phyloP scores from a whole-genome alignment of 92 coral and sea anemone genomes.

The Siderastrea radians region DNA sequence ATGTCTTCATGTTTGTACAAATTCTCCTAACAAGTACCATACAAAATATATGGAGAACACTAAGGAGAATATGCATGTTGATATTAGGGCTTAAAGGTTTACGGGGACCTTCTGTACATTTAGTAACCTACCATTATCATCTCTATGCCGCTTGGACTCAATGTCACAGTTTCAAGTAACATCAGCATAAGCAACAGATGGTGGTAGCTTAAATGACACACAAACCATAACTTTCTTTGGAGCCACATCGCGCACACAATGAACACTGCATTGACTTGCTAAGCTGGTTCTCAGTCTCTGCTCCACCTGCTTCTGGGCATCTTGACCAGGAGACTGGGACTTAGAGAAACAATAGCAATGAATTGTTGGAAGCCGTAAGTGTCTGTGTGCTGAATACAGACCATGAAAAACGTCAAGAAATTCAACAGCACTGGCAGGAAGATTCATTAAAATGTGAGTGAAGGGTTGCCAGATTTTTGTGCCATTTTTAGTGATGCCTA shows the following conservation, averaged over 20 bases:
- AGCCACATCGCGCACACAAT: slow-evolving; percentile 94
- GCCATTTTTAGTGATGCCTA: slow-evolving; percentile 3
- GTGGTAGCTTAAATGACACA: slow-evolving; percentile 88
- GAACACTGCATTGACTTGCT: slow-evolving; percentile 64
- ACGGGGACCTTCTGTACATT: not conserved
- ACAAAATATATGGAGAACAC: too few species aligned
- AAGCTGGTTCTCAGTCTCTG: slow-evolving; percentile 64
- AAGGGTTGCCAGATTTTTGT: slow-evolving; percentile 37
- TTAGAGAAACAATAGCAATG: slow-evolving; percentile 99
- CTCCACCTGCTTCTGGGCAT: slow-evolving; percentile 85
- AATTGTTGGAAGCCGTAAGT: slow-evolving; percentile 76
- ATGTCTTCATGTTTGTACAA: too few species aligned
- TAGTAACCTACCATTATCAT: slow-evolving; percentile 59
- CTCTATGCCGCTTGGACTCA: slow-evolving; percentile 48
- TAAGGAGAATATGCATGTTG: too few species aligned
- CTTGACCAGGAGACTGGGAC: slow-evolving; percentile 75
- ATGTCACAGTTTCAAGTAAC: not conserved
- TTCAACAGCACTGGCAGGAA: slow-evolving; percentile 96
- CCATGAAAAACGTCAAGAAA: slow-evolving; percentile 93
- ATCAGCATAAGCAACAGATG: slow-evolving; percentile 68
- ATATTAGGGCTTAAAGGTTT: not conserved
- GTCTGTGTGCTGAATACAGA: slow-evolving; percentile 56
- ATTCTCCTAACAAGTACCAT: too few species aligned
- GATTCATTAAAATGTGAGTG: slow-evolving; percentile 91
- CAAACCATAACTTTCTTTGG: slow-evolving; percentile 98